These are phyloP conservation scores for Macrochelys suwanniensis DNA, from an alignment of 2,797 vertebrate genomes.

Conservation along the genomic window DNA sequence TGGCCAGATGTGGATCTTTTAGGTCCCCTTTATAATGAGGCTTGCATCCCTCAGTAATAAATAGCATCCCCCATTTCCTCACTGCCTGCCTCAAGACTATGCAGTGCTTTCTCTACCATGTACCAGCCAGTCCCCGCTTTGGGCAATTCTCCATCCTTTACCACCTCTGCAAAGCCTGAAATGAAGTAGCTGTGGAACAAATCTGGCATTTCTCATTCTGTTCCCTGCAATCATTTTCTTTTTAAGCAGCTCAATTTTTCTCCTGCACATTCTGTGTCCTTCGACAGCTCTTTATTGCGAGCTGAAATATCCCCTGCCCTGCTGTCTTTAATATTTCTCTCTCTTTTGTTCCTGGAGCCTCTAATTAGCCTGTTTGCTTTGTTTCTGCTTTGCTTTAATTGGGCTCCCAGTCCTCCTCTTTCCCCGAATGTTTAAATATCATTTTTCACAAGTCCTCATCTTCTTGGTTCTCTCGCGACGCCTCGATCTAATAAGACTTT, in stretches of 20 bases:
- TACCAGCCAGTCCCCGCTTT: background rate
- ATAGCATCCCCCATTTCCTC: background rate
- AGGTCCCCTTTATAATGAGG: background rate
- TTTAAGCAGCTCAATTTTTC: background rate
- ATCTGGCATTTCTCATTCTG: background rate
- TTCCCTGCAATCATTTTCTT: background rate
- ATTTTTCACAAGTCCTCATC: background rate
- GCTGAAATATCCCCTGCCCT: background rate
- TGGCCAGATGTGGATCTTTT: background rate
- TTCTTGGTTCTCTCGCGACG: background rate
- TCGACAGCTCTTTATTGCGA: background rate
- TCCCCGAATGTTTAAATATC: background rate
- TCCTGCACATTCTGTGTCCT: background rate
- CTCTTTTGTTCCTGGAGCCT: background rate
- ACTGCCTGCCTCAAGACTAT: background rate
- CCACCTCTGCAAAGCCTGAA: background rate
- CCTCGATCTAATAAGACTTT: background rate
- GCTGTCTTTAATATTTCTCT: background rate
- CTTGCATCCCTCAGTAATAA: background rate
- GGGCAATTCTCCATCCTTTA: background rate
- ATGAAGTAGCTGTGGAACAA: rapidly evolving
- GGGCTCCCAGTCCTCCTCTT: background rate
- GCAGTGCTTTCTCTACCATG: background rate
- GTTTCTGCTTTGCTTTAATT: background rate
- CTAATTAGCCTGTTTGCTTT: background rate